Evolutionary conservation across 2,888 invertebrate species (phyloP).

Genomic region (Sepioteuthis lessoniana): DNA sequence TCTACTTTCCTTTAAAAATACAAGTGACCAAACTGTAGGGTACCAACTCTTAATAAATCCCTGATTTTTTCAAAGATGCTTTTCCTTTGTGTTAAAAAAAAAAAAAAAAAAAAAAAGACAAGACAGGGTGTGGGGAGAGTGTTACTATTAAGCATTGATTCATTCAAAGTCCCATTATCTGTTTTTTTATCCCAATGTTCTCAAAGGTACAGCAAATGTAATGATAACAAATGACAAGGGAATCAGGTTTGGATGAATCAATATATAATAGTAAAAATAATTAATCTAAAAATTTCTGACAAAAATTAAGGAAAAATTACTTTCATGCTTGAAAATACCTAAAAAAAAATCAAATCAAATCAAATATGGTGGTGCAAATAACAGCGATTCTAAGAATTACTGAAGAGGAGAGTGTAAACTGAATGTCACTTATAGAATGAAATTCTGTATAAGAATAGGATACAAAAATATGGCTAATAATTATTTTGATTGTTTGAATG

Average conservation of each 20-base stretch:
- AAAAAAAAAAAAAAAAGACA: no score
- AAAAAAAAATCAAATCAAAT: not conserved
- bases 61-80: constrained; percentile 3
- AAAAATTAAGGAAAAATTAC: not conserved
- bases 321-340: not conserved
- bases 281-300: not conserved
- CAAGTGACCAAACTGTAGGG: not conserved
- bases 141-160: no score
- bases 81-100: not conserved
- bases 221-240: not conserved
- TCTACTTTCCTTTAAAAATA: not conserved
- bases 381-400: not conserved
- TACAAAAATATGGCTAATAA: no score
- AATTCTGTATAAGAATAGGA: no score
- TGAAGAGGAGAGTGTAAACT: no score
- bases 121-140: no score
- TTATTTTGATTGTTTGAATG: not conserved
- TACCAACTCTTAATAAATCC: constrained; percentile 10
- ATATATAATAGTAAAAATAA: not conserved
- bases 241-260: not conserved
- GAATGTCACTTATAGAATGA: no score
- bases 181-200: no score
- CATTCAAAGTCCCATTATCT: no score
- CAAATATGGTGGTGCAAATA: not conserved
- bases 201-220: not conserved